These are phyloP conservation scores for Leucoptera coffeella DNA, from an alignment of 2,888 invertebrate species.

Conservation along the genomic window DNA sequence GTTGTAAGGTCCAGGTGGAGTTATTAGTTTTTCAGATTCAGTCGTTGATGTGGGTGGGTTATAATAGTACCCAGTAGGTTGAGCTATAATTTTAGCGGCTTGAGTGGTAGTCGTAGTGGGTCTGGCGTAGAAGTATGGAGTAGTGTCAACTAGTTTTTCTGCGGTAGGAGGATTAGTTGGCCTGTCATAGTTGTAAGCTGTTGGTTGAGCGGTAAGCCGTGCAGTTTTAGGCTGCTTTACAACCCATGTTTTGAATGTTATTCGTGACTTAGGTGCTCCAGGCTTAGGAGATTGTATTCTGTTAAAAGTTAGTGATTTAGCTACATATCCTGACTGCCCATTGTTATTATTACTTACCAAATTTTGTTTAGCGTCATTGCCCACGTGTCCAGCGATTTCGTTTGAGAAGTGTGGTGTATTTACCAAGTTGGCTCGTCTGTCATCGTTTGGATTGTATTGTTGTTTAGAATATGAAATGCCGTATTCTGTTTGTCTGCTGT, in stretches of 20 bases:
- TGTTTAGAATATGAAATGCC: conserved; percentile 15
- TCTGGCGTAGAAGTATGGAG: conserved; percentile 17
- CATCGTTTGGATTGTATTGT: conserved; percentile 15
- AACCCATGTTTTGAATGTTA: conserved; percentile 41
- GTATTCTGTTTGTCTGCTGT: conserved; percentile 13
- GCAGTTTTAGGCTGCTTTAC: conserved; percentile 30
- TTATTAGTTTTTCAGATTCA: conserved; percentile 10
- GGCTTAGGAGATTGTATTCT: conserved; percentile 22
- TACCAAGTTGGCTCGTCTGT: conserved; percentile 17
- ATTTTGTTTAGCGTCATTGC: conserved; percentile 25
- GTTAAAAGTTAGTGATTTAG: conserved; percentile 30
- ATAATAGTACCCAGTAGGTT: conserved; percentile 6
- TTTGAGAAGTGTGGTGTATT: conserved; percentile 13
- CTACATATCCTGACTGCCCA: conserved; percentile 20
- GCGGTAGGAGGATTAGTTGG: conserved; percentile 14
- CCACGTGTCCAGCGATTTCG: conserved; percentile 13
- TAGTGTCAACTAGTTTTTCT: conserved; percentile 14
- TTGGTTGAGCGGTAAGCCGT: conserved; percentile 18
- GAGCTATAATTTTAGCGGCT: conserved; percentile 5
- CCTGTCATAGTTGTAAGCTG: conserved; percentile 19
- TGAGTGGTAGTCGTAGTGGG: conserved; percentile 7
- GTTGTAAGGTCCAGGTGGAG: conserved; percentile 13
- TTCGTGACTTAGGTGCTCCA: conserved; percentile 27
- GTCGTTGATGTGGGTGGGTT: conserved; percentile 13
- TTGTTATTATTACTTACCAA: conserved; percentile 29